These are phyloP conservation scores for Eudasyphora cyanicolor DNA, from an alignment of 2,888 invertebrate genomes.

Conservation along the genomic window DNA sequence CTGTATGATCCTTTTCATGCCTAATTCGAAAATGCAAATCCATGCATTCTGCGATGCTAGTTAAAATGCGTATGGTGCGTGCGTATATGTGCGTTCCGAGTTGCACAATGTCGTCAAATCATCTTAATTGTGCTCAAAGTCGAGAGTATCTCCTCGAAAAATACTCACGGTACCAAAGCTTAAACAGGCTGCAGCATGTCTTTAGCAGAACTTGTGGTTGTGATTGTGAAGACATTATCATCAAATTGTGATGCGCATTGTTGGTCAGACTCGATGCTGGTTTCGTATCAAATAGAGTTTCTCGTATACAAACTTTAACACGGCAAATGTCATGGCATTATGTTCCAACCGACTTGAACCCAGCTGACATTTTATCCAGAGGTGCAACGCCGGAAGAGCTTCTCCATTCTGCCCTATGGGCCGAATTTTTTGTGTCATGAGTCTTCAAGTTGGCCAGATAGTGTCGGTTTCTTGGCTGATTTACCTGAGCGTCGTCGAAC, in stretches of 20 bases:
- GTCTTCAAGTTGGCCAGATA: background rate
- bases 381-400: conserved; percentile 33
- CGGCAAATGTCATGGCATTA: conserved; percentile 53
- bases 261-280: conserved; percentile 54
- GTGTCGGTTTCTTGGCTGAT: background rate
- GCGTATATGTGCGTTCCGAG: conserved; percentile 17
- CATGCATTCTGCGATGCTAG: conserved; percentile 57
- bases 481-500: conserved; percentile 12
- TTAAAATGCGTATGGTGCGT: conserved; percentile 37
- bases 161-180: conserved; percentile 59
- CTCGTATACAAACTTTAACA: conserved; percentile 53
- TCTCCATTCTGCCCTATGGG: conserved; percentile 5
- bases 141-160: conserved; percentile 42
- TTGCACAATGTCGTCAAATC: background rate
- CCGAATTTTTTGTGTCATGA: conserved; percentile 7
- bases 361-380: conserved; percentile 41
- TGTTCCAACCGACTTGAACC: conserved; percentile 45
- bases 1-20: too few species aligned
- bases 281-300: conserved; percentile 56
- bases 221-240: background rate
- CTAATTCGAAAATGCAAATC: conserved; percentile 22
- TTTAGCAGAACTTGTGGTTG: conserved; percentile 25
- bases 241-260: conserved; percentile 30
- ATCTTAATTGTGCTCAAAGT: conserved; percentile 32
- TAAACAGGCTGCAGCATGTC: conserved; percentile 55